These are phyloP conservation scores for Aplochiton taeniatus DNA, from an alignment of 2,797 vertebrate genomes.

Conservation along the genomic window DNA sequence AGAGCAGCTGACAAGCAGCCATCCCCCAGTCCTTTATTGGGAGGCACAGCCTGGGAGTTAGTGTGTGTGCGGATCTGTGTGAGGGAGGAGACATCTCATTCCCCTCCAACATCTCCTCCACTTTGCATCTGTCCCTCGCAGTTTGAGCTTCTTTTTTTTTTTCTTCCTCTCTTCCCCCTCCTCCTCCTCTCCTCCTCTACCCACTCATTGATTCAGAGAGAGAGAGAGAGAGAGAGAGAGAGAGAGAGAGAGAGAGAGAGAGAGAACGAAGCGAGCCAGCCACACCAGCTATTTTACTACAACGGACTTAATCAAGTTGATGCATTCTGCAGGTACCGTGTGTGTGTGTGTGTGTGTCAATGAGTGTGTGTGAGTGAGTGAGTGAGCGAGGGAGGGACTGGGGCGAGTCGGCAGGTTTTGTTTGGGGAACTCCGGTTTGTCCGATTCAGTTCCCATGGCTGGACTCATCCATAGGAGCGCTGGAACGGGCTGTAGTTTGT, in stretches of 20 bases:
- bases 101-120: slow-evolving; percentile 99
- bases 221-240: slow-evolving; percentile 55
- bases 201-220: slow-evolving; percentile 79
- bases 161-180: slow-evolving; percentile 62
- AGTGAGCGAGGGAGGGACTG: slow-evolving; percentile 38
- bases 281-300: slow-evolving; percentile 83
- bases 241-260: slow-evolving; percentile 70
- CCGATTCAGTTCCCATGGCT: slow-evolving; percentile 8
- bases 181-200: slow-evolving; percentile 76
- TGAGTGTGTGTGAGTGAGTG: slow-evolving; percentile 16
- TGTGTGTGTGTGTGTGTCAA: slow-evolving; percentile 40
- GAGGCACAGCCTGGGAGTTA: slow-evolving; percentile 99
- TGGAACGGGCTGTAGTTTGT: no score
- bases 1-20: slow-evolving; percentile 99
- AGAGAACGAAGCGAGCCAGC: slow-evolving; percentile 50
- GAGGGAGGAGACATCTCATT: slow-evolving; percentile 98
- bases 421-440: slow-evolving; percentile 53
- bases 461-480: no score
- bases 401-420: slow-evolving; percentile 56
- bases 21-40: slow-evolving; percentile 99
- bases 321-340: slow-evolving; percentile 98
- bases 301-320: slow-evolving; percentile 99
- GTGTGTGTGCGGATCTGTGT: slow-evolving; percentile 90
- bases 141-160: slow-evolving; percentile 86
- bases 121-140: slow-evolving; percentile 99